Percentiles rank a stretch among this genome's conserved stretches.
Conservation (phyloP, 2,888 invertebrate genomes). For the Omphaloscelis lunosa region DNA sequence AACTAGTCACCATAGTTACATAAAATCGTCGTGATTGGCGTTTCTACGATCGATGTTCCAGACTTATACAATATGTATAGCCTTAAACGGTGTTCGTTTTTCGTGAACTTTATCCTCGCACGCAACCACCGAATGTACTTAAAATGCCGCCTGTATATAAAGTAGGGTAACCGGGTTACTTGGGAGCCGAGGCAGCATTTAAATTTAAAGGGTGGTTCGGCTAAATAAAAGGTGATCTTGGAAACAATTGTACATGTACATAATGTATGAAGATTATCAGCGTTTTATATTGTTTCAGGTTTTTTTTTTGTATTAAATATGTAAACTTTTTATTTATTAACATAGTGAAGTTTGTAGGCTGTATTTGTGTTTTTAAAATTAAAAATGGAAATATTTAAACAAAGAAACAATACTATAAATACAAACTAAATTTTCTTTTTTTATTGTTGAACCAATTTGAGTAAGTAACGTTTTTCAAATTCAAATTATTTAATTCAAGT, state of each 20-base stretch:
- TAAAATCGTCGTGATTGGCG: slow-evolving; percentile 60
- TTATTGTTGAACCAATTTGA: neutral
- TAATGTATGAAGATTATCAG: slow-evolving; percentile 16
- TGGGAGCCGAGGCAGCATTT: slow-evolving; percentile 28
- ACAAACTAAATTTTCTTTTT: neutral
- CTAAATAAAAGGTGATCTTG: slow-evolving; percentile 40
- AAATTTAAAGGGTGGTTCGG: slow-evolving; percentile 44
- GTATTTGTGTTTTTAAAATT: neutral
- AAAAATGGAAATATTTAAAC: neutral
- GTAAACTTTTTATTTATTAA: slow-evolving; percentile 7
- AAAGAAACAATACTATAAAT: neutral
- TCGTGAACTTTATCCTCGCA: slow-evolving; percentile 58
- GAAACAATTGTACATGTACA: slow-evolving; percentile 19
- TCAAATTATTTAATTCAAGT: too few species aligned
- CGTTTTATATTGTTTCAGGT: neutral
- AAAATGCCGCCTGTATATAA: slow-evolving; percentile 55
- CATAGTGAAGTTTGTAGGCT: neutral
- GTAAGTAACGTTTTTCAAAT: neutral
- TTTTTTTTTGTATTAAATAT: neutral
- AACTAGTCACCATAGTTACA: slow-evolving; percentile 54
- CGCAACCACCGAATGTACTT: slow-evolving; percentile 54
- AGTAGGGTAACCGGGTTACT: slow-evolving; percentile 43
- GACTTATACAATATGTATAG: slow-evolving; percentile 55
- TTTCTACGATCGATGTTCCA: slow-evolving; percentile 40
- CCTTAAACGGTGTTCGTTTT: slow-evolving; percentile 53